A percentile compares a stretch with the other conserved stretches of the same genome.
phyloP scores from a whole-genome alignment of 2,113 vertebrate genomes.

The Rhinichthys klamathensis region DNA sequence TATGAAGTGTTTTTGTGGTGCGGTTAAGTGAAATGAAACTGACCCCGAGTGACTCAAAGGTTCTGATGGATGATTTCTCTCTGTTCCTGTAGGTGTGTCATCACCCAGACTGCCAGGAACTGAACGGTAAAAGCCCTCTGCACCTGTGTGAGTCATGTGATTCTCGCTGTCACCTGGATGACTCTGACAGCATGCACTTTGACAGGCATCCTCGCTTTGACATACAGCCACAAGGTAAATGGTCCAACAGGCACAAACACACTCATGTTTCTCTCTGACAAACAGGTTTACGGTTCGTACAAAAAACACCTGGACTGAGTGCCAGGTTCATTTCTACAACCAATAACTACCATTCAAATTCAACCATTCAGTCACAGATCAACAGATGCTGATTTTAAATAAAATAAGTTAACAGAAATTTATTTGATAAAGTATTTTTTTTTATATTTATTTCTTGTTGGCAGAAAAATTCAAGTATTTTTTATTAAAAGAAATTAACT shows the following conservation, averaged over 20 bases:
- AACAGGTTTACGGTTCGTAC: not conserved
- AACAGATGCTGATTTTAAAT: not conserved
- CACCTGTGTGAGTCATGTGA: conserved; percentile 90
- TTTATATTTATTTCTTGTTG: too few relatives aligned
- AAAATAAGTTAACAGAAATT: not conserved
- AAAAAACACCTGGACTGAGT: not conserved
- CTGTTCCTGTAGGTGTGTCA: conserved; percentile 84
- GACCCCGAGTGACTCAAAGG: not conserved
- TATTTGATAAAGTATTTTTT: too few relatives aligned
- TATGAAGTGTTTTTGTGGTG: not conserved
- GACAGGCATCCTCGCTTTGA: conserved; percentile 88
- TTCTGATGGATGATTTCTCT: conserved; percentile 14
- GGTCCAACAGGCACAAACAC: not conserved
- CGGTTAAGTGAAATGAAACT: not conserved
- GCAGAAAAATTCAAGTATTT: too few relatives aligned
- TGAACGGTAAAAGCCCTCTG: conserved; percentile 82
- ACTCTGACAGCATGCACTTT: conserved; percentile 82
- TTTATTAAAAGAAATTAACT: too few relatives aligned
- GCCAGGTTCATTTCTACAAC: not conserved
- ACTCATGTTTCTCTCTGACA: not conserved
- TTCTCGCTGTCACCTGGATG: conserved; percentile 79
- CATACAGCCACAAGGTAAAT: conserved; percentile 85
- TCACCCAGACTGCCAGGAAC: conserved; percentile 85
- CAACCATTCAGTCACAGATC: not conserved
- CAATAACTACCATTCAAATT: not conserved